These are phyloP conservation scores for Laodelphax striatellus DNA, from an alignment of 1,140 invertebrate genomes.

Conservation along the genomic window DNA sequence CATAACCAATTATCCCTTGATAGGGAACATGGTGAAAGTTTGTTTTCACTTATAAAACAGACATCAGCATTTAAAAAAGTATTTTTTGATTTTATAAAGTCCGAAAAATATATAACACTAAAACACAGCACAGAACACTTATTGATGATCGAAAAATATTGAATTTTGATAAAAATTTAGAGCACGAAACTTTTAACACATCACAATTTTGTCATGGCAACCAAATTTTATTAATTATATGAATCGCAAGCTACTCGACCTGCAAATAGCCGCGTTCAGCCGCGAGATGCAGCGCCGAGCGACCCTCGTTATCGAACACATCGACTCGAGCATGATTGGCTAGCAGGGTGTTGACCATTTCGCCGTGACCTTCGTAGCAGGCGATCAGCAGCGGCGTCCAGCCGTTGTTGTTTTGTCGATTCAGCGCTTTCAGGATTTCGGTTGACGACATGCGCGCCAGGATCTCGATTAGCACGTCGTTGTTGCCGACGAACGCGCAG, in stretches of 20 bases:
- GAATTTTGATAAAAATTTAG: too few species aligned
- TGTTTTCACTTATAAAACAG: too few species aligned
- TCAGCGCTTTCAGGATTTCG: slow-evolving; percentile 84
- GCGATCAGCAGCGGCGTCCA: slow-evolving; percentile 96
- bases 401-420: slow-evolving; percentile 79
- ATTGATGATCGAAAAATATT: too few species aligned
- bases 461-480: slow-evolving; percentile 88
- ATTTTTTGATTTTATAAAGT: too few species aligned
- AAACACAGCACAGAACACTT: too few species aligned
- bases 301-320: slow-evolving; percentile 93
- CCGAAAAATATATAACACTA: too few species aligned
- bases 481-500: slow-evolving; percentile 88
- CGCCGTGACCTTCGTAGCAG: slow-evolving; percentile 43
- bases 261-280: slow-evolving; percentile 86
- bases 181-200: too few species aligned
- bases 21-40: too few species aligned
- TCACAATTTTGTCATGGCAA: too few species aligned
- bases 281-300: slow-evolving; percentile 89
- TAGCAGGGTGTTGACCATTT: slow-evolving; percentile 61
- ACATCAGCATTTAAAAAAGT: too few species aligned
- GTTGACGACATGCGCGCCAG: slow-evolving; percentile 75
- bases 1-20: too few species aligned
- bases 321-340: slow-evolving; percentile 92
- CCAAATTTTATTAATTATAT: not conserved
- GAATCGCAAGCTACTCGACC: slow-evolving; percentile 28